These are phyloP conservation scores for Trissoscelio sp. DNA, from an alignment of 2,888 invertebrate genomes.

Conservation along the genomic window DNA sequence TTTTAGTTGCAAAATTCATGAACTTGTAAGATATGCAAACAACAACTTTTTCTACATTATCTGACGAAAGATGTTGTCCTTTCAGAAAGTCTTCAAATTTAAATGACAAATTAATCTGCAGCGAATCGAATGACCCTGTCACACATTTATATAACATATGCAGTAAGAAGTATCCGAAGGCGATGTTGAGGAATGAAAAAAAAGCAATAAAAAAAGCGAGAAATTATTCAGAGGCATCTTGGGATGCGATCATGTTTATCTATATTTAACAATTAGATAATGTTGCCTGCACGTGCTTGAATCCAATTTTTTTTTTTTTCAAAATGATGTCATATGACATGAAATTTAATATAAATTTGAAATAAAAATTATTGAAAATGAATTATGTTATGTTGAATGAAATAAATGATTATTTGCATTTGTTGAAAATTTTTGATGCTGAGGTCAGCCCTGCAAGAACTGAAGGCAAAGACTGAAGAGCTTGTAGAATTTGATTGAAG, in stretches of 20 bases:
- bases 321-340: too few relatives aligned
- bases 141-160: constrained; percentile 54
- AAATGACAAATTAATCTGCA: constrained; percentile 37
- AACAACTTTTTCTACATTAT: not conserved
- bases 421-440: too few relatives aligned
- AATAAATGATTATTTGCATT: too few relatives aligned
- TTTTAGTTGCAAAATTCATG: too few relatives aligned
- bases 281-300: constrained; percentile 18
- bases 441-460: too few relatives aligned
- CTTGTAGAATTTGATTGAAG: constrained; percentile 80
- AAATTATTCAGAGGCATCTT: constrained; percentile 50
- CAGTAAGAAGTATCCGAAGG: constrained; percentile 38
- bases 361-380: too few relatives aligned
- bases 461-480: constrained; percentile 74
- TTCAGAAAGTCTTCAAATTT: constrained; percentile 11
- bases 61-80: constrained; percentile 11
- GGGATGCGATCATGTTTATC: constrained; percentile 52
- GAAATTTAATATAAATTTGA: too few relatives aligned
- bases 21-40: too few relatives aligned
- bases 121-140: constrained; percentile 40
- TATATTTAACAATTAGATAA: constrained; percentile 58
- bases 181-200: constrained; percentile 24
- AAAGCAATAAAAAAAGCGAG: constrained; percentile 20
- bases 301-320: too few relatives aligned
- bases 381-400: too few relatives aligned